A percentile compares a stretch with the other conserved stretches of the same genome.
These are phyloP conservation scores for Acrocyrtus sp. DNA, from an alignment of 2,888 invertebrate genomes.

Conservation along the genomic window DNA sequence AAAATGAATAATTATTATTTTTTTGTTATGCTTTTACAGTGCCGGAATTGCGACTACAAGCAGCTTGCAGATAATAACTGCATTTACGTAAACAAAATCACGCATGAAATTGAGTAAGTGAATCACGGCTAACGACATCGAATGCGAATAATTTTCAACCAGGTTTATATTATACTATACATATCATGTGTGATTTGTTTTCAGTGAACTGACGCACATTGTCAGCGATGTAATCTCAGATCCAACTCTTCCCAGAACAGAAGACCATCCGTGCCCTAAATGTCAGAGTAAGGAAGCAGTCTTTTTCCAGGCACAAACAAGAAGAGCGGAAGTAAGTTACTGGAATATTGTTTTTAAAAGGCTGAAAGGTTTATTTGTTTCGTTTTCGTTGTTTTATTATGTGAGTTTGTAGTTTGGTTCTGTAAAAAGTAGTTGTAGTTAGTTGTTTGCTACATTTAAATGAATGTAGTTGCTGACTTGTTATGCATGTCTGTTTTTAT, in stretches of 20 bases:
- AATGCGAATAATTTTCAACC: not conserved
- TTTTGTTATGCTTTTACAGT: constrained; percentile 68
- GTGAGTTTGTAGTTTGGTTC: too few relatives aligned
- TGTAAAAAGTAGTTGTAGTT: too few relatives aligned
- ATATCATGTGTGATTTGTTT: constrained; percentile 62
- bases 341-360: too few relatives aligned
- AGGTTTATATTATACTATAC: not conserved
- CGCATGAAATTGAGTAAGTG: constrained; percentile 98
- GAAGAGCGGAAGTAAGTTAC: constrained; percentile 86
- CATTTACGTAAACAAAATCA: constrained; percentile 99
- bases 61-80: constrained; percentile 97
- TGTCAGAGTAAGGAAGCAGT: constrained; percentile 96
- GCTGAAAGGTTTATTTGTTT: not conserved
- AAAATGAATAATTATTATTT: too few relatives aligned
- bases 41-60: constrained; percentile 97
- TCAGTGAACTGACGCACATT: constrained; percentile 95
- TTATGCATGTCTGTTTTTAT: constrained; percentile 32
- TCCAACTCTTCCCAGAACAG: constrained; percentile 96
- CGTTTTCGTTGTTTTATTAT: constrained; percentile 1
- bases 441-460: too few relatives aligned
- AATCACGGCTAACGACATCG: not conserved
- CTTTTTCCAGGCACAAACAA: constrained; percentile 98
- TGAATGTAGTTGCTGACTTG: not conserved
- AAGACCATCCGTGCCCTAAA: constrained; percentile 97
- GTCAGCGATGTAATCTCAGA: constrained; percentile 98